These are phyloP conservation scores for Oxyura jamaicensis DNA, from an alignment of 2,113 vertebrate genomes.

Conservation along the genomic window DNA sequence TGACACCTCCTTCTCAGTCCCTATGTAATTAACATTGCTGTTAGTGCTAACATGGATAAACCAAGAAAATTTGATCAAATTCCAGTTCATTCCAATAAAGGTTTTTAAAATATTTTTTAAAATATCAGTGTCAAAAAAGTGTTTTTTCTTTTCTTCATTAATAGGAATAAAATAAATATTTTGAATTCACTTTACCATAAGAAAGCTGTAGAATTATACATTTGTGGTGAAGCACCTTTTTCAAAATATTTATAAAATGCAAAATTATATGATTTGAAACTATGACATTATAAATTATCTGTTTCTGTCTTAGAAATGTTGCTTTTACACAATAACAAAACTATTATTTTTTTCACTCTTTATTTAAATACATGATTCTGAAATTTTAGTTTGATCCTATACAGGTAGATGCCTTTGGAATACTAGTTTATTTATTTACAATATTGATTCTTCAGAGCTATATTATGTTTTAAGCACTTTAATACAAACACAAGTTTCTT, in stretches of 20 bases:
- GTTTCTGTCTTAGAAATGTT: background rate
- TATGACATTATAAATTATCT: background rate
- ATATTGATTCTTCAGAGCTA: background rate
- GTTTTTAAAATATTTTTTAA: background rate
- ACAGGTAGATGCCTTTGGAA: background rate
- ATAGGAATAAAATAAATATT: background rate
- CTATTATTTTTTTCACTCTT: background rate
- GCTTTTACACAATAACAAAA: background rate
- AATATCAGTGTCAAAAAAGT: background rate
- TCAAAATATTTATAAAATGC: background rate
- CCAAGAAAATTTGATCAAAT: background rate
- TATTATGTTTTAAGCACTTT: background rate
- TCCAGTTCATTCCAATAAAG: background rate
- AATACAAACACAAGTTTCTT: background rate
- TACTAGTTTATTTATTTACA: background rate
- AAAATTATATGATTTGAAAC: background rate
- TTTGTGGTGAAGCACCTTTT: background rate
- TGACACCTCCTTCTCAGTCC: background rate
- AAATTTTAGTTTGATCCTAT: background rate
- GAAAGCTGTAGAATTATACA: background rate
- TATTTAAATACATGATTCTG: background rate
- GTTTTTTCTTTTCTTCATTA: background rate
- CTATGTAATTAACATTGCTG: background rate
- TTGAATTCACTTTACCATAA: background rate
- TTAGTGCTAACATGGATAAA: background rate